Conservation (phyloP, 2,113 vertebrate species). For the Indicator indicator region DNA sequence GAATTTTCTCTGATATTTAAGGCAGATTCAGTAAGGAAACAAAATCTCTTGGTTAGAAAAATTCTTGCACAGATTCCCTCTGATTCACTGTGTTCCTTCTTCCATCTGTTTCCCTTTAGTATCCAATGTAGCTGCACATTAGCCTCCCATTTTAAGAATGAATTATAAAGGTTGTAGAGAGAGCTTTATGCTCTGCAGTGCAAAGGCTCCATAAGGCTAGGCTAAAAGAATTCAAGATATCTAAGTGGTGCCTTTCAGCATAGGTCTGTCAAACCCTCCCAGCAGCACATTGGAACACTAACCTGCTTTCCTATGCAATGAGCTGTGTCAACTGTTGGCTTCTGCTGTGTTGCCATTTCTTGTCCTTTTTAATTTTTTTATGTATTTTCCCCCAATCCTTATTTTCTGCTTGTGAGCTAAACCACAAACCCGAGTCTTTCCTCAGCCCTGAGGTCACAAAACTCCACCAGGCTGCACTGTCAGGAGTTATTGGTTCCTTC, state of each 20-base stretch:
- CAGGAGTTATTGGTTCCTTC: not conserved
- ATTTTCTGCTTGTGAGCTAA: not conserved
- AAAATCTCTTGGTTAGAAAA: constrained; percentile 36
- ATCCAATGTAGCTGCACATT: constrained; percentile 20
- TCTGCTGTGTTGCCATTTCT: not conserved
- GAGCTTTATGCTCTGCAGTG: not conserved
- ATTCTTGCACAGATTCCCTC: constrained; percentile 52
- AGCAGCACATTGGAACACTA: not conserved
- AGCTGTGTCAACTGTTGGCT: not conserved
- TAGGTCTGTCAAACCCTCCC: constrained; percentile 13
- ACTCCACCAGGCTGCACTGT: not conserved
- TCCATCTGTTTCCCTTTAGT: constrained; percentile 66
- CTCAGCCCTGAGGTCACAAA: not conserved
- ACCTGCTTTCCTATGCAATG: not conserved
- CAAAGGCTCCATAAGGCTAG: constrained; percentile 45
- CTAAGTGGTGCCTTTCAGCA: constrained; percentile 4
- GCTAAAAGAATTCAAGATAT: constrained; percentile 35
- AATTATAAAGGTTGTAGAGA: constrained; percentile 22
- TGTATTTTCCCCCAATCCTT: not conserved
- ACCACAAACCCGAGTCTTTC: not conserved
- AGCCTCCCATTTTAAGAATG: constrained; percentile 65
- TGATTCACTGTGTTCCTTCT: constrained; percentile 60
- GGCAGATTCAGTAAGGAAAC: constrained; percentile 6
- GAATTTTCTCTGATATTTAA: constrained; percentile 31
- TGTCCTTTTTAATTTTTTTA: not conserved